Conservation (phyloP, 2,113 vertebrate species). For the Accipiter virgatus region DNA sequence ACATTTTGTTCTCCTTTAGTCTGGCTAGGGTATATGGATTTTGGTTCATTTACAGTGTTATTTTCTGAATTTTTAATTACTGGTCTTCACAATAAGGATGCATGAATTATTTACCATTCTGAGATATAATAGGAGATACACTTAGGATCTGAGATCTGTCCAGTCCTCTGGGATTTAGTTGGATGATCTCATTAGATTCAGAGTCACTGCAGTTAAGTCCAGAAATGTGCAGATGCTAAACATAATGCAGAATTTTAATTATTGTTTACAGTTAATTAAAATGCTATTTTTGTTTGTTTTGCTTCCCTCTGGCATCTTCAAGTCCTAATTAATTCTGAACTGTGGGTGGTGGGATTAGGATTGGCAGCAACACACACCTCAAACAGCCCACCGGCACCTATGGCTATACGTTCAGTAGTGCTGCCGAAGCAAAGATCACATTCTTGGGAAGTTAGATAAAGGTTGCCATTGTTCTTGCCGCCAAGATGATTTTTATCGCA, state of each 20-base stretch:
- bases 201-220: not conserved
- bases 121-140: not conserved
- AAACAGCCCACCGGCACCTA: slow-evolving; percentile 31
- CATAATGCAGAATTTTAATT: slow-evolving; percentile 31
- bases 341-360: slow-evolving; percentile 54
- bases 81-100: not conserved
- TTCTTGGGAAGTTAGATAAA: slow-evolving; percentile 48
- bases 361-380: slow-evolving; percentile 28
- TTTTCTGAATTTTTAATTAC: not conserved
- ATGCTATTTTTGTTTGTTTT: slow-evolving; percentile 58
- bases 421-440: not conserved
- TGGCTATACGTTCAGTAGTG: not conserved
- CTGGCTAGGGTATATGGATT: not conserved
- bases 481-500: slow-evolving; percentile 56
- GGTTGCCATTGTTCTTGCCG: not conserved
- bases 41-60: not conserved
- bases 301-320: slow-evolving; percentile 34
- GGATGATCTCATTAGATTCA: not conserved
- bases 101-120: not conserved
- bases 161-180: not conserved
- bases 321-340: slow-evolving; percentile 50
- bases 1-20: not conserved
- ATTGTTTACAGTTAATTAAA: slow-evolving; percentile 62
- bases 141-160: not conserved
- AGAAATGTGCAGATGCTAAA: slow-evolving; percentile 40